Evolutionary conservation across 2,888 invertebrate genomes (phyloP).

Genomic region (Eupithecia exiguata): DNA sequence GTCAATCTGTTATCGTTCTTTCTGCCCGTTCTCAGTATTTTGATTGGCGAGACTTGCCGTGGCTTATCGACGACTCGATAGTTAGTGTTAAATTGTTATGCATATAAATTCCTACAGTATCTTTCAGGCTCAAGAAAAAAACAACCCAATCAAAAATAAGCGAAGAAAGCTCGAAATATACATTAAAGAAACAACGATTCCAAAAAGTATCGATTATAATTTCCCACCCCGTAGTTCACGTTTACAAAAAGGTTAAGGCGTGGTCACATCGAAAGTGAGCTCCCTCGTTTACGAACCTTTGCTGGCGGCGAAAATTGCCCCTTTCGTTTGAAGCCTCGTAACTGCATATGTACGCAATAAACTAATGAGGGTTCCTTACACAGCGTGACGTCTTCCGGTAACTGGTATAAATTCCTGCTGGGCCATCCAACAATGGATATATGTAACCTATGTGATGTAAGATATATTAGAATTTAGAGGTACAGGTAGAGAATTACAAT

Average conservation of each 20-base stretch:
- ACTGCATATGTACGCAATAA: conserved; percentile 71
- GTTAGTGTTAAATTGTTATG: neutral
- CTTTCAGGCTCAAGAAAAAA: neutral
- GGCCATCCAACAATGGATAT: conserved; percentile 34
- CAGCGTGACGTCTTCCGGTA: conserved; percentile 76
- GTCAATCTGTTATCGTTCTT: neutral
- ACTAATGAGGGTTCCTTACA: conserved; percentile 65
- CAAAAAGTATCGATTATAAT: conserved; percentile 39
- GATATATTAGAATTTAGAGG: neutral
- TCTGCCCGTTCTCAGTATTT: neutral
- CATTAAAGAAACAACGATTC: conserved; percentile 18
- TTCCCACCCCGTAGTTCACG: conserved; percentile 54
- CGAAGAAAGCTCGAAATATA: neutral
- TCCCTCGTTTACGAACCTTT: conserved; percentile 66
- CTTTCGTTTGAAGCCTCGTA: conserved; percentile 66
- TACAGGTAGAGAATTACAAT: conserved; percentile 4
- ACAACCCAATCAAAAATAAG: neutral
- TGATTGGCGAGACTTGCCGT: neutral
- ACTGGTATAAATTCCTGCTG: conserved; percentile 39
- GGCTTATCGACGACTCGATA: neutral
- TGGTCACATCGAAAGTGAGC: conserved; percentile 68
- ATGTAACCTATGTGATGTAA: conserved; percentile 18
- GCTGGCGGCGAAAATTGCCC: conserved; percentile 75
- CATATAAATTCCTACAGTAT: neutral
- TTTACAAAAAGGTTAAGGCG: conserved; percentile 69